These are phyloP conservation scores for Brachionus angularis DNA, from an alignment of 1,140 invertebrate genomes.

Conservation along the genomic window DNA sequence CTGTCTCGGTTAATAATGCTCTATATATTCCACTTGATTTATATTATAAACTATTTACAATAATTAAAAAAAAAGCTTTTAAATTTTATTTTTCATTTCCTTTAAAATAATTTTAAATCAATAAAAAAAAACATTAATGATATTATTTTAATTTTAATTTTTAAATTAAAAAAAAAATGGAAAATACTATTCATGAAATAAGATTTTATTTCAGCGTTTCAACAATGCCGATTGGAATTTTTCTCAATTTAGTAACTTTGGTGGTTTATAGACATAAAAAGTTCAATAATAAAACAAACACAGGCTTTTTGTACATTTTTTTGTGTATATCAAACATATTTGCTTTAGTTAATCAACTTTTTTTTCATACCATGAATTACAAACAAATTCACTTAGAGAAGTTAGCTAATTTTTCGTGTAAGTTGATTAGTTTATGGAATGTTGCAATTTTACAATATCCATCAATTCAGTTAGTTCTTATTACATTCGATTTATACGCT, in stretches of 20 bases:
- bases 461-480: neutral
- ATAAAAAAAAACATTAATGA: no score
- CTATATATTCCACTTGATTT: no score
- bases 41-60: no score
- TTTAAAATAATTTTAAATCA: no score
- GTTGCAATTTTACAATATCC: neutral
- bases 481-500: constrained; percentile 1
- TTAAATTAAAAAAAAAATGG: neutral
- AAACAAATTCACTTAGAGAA: neutral
- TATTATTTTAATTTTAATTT: no score
- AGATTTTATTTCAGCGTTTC: constrained; percentile 9
- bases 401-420: neutral
- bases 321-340: constrained; percentile 8
- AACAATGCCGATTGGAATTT: constrained; percentile 17
- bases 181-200: neutral
- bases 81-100: no score
- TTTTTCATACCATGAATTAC: neutral
- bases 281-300: constrained; percentile 31
- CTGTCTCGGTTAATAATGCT: no score
- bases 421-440: neutral
- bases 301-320: constrained; percentile 11
- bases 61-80: no score
- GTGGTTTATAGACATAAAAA: neutral
- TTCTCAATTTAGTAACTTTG: neutral
- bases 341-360: neutral